Base-by-base conservation (phyloP, 2,888 invertebrate genomes). In the Ormyrus rosae region DNA sequence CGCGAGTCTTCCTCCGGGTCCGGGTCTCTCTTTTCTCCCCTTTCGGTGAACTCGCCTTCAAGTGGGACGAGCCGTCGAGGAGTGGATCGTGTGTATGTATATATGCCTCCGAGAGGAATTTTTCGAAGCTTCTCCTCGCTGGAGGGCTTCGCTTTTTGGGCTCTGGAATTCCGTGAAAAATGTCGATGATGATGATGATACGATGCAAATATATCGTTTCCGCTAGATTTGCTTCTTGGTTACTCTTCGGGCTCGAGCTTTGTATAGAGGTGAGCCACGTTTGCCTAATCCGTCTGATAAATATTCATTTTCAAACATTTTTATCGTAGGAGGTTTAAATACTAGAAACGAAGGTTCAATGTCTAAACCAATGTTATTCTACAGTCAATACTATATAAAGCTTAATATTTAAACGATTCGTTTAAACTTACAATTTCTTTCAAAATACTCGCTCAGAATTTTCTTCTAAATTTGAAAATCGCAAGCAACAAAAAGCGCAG, bases 101-200 rank as follows among this genome's bases (percentile, higher is more conserved):
- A 68, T 72, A 68, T 68, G 11, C 34, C 34, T 71, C 53, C 5
- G 60, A 69, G 58, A 78, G 78, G 81, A 78, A 78, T 74, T 78
- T 74, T 78, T 51, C 70, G 72, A 63, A 73, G 56, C 55, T 58
- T 79, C 34, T 58, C 65, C 13, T 13, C n/a, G 60, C 34, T 53
- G 4, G 48, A 64, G 50, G 51, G n/a, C 7, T 48, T 8, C 11
- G n/a, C 56, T 56, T 48, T 58, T 75, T n/a, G 34, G 34, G 8
- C 34, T 4, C 19, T n/a, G 11, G 48, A 13, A 61, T 80, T 80
- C 65, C 19, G 46, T 48, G 53, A 75, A 80, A 69, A 61, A 75
- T 71, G 50, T 67, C n/a, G n/a, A n/a, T 51, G 71, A 58, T 56
- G 71, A 58, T 58, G 70, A 70, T 64, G 19, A 19, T 64, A 10